A percentile compares a stretch with the other conserved stretches of the same genome.
phyloP scores from a whole-genome alignment of 2,888 invertebrate genomes.

The Hemistola chrysoprasaria region DNA sequence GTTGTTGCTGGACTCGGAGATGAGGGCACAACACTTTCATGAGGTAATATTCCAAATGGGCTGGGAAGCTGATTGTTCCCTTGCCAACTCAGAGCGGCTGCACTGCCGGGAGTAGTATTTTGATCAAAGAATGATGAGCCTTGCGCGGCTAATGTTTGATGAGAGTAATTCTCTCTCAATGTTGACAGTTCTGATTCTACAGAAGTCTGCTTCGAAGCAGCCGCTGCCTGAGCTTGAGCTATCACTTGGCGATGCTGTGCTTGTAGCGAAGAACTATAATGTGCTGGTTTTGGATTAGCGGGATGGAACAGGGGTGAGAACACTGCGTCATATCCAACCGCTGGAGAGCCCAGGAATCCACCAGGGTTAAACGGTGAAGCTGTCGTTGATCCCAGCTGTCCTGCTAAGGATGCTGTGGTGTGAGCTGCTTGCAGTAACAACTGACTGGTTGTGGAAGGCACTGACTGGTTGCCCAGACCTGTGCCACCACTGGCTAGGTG shows the following conservation, averaged over 20 bases:
- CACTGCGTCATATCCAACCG: slow-evolving; percentile 91
- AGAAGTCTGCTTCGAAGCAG: slow-evolving; percentile 79
- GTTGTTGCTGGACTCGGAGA: slow-evolving; percentile 84
- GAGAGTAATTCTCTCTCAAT: slow-evolving; percentile 83
- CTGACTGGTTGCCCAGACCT: slow-evolving; percentile 77
- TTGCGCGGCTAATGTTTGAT: slow-evolving; percentile 82
- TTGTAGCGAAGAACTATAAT: slow-evolving; percentile 85
- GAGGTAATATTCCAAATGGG: slow-evolving; percentile 90
- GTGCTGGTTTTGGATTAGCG: slow-evolving; percentile 88
- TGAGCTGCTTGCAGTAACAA: slow-evolving; percentile 85
- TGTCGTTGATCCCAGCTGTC: slow-evolving; percentile 83
- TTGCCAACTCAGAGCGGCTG: slow-evolving; percentile 86
- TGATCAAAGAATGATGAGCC: slow-evolving; percentile 87
- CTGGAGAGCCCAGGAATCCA: slow-evolving; percentile 88
- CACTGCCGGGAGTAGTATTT: slow-evolving; percentile 75
- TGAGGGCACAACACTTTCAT: slow-evolving; percentile 88
- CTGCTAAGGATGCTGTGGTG: slow-evolving; percentile 83
- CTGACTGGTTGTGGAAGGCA: slow-evolving; percentile 85
- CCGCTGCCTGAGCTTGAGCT: slow-evolving; percentile 80
- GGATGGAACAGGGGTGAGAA: slow-evolving; percentile 92
- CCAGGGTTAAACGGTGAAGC: slow-evolving; percentile 87
- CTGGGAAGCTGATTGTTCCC: slow-evolving; percentile 86
- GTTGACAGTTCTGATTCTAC: slow-evolving; percentile 82
- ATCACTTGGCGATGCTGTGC: slow-evolving; percentile 87
- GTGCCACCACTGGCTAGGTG: slow-evolving; percentile 84